These are phyloP conservation scores for Andrena bicolor DNA, from an alignment of 2,888 invertebrate species.

Conservation along the genomic window DNA sequence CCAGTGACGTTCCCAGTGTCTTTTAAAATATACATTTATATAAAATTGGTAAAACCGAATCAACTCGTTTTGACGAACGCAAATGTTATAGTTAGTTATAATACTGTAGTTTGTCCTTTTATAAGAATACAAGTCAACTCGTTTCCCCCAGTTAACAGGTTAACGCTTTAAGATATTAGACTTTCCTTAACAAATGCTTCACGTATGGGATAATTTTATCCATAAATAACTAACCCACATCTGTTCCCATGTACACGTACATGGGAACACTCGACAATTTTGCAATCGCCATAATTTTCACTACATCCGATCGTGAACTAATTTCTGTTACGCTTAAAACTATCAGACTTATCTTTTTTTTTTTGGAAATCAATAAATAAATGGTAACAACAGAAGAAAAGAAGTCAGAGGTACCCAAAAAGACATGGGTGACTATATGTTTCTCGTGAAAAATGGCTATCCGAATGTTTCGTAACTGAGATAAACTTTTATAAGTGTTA, in stretches of 20 bases:
- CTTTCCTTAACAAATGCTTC: slow-evolving; percentile 65
- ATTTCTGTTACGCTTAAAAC: slow-evolving; percentile 66
- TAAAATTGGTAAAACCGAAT: too few species aligned
- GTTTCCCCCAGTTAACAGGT: too few species aligned
- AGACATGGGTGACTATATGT: slow-evolving; percentile 23
- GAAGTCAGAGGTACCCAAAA: neutral
- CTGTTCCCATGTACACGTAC: slow-evolving; percentile 29
- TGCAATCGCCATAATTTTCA: slow-evolving; percentile 47
- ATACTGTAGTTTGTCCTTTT: too few species aligned
- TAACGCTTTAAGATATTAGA: slow-evolving; percentile 62
- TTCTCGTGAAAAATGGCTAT: slow-evolving; percentile 18
- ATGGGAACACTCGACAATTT: slow-evolving; percentile 56
- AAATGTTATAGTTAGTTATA: slow-evolving; percentile 7
- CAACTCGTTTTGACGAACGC: too few species aligned
- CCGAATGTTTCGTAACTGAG: slow-evolving; percentile 23
- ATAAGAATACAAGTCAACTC: too few species aligned
- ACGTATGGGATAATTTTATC: slow-evolving; percentile 54
- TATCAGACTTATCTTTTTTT: slow-evolving; percentile 73
- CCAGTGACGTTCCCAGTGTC: too few species aligned
- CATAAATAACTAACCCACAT: slow-evolving; percentile 49
- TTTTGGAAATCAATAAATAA: slow-evolving; percentile 64
- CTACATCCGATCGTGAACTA: slow-evolving; percentile 55
- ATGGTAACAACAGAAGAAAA: slow-evolving; percentile 45
- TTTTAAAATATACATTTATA: too few species aligned
- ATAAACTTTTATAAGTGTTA: neutral